Conservation (phyloP, 2,113 vertebrate genomes). For the Herpetotheres cachinnans region DNA sequence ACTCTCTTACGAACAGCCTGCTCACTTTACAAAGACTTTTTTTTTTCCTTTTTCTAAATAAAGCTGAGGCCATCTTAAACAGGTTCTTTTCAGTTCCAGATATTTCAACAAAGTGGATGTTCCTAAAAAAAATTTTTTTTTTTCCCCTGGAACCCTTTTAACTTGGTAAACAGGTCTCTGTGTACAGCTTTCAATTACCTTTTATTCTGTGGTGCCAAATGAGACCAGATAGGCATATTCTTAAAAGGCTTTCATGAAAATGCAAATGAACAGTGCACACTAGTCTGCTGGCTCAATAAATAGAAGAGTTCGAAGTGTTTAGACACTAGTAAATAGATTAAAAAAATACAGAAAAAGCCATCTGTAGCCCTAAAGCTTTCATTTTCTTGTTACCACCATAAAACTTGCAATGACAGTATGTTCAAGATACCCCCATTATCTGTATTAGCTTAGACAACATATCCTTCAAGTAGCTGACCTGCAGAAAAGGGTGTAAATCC, state of each 20-base stretch:
- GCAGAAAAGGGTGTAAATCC: neutral
- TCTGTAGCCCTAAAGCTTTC: neutral
- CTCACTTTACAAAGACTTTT: neutral
- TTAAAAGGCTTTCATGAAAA: slow-evolving; percentile 41
- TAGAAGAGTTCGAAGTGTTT: neutral
- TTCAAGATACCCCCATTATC: neutral
- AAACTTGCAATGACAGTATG: neutral
- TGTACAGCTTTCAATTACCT: slow-evolving; percentile 27
- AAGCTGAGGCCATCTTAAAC: neutral
- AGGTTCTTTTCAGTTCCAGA: neutral
- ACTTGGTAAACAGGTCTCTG: slow-evolving; percentile 10
- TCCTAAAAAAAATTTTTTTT: neutral
- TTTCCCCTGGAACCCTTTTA: neutral
- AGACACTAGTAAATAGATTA: neutral
- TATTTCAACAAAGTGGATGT: neutral
- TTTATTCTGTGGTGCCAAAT: slow-evolving; percentile 21
- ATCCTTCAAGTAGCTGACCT: neutral
- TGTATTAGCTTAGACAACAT: neutral
- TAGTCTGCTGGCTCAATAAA: slow-evolving; percentile 25
- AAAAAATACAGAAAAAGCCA: neutral
- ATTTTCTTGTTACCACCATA: neutral
- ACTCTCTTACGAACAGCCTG: neutral
- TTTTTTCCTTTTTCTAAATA: neutral
- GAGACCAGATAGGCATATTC: slow-evolving; percentile 20
- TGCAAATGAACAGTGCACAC: slow-evolving; percentile 30